Evolutionary conservation across 2,888 invertebrate genomes (phyloP).

Genomic region (Hirudinaria manillensis): DNA sequence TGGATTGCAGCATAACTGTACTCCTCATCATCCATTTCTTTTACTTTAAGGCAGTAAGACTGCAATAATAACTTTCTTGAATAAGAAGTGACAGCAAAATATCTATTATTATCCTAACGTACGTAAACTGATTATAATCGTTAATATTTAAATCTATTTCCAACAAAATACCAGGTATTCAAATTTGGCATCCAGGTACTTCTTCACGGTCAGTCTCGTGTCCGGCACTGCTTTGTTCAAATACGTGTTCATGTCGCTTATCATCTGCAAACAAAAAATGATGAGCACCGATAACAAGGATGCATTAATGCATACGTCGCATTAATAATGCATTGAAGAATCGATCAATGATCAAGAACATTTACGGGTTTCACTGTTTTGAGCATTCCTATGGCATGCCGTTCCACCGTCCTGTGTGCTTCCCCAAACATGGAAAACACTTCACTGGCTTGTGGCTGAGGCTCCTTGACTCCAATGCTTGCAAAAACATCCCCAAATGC

Average conservation of each 20-base stretch:
- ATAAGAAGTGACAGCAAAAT: not conserved
- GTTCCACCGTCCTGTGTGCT: slow-evolving; percentile 79
- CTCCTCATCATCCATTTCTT: slow-evolving; percentile 99
- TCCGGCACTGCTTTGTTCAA: slow-evolving; percentile 94
- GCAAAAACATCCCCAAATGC: slow-evolving; percentile 91
- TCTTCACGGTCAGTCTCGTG: slow-evolving; percentile 89
- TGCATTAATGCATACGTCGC: not conserved
- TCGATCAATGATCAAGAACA: not conserved
- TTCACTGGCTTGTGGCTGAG: slow-evolving; percentile 87
- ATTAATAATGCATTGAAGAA: not conserved
- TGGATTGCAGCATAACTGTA: slow-evolving; percentile 78
- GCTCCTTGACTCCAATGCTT: slow-evolving; percentile 86
- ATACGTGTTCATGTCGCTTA: slow-evolving; percentile 90
- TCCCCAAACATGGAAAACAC: slow-evolving; percentile 91
- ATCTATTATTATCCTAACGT: not conserved
- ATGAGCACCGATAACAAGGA: not conserved
- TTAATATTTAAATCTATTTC: not conserved
- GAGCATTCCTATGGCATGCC: slow-evolving; percentile 79
- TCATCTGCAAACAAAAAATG: slow-evolving; percentile 61
- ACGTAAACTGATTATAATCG: not conserved
- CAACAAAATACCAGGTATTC: slow-evolving; percentile 70
- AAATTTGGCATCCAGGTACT: slow-evolving; percentile 97
- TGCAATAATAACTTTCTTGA: slow-evolving; percentile 38
- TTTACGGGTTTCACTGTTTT: slow-evolving; percentile 77
- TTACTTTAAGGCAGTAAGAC: slow-evolving; percentile 96